These are phyloP conservation scores for Trigoniulus corallinus DNA, from an alignment of 1,140 invertebrate species.

Conservation along the genomic window DNA sequence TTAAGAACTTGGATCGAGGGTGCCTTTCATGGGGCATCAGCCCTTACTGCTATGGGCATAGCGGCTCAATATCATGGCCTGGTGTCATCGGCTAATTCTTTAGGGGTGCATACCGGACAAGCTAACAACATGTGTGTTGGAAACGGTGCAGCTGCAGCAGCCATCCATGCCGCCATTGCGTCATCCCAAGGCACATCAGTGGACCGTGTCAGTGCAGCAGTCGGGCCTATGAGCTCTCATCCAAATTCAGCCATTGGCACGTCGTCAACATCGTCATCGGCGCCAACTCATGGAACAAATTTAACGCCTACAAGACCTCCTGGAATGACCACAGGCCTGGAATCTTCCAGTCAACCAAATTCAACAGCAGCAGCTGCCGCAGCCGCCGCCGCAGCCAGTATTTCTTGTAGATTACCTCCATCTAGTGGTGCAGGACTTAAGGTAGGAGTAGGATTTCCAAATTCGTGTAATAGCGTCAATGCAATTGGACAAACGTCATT, in stretches of 20 bases:
- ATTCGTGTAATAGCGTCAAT: background rate
- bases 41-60: background rate
- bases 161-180: background rate
- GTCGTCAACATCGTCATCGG: too few species aligned
- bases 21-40: background rate
- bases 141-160: background rate
- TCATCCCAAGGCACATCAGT: background rate
- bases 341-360: too few species aligned
- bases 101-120: background rate
- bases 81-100: background rate
- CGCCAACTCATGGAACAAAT: too few species aligned
- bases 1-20: background rate
- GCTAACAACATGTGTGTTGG: background rate
- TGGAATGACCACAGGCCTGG: too few species aligned
- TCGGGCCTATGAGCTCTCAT: background rate
- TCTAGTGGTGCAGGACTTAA: background rate
- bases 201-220: background rate
- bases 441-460: background rate
- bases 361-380: too few species aligned
- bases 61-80: background rate
- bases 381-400: too few species aligned
- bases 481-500: background rate
- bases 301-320: too few species aligned
- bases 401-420: too few species aligned
- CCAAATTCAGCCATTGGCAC: too few species aligned